Percentiles rank a stretch among this genome's conserved stretches.
phyloP scores from a whole-genome alignment of 2,113 vertebrate species.

The Alaudala cheleensis region DNA sequence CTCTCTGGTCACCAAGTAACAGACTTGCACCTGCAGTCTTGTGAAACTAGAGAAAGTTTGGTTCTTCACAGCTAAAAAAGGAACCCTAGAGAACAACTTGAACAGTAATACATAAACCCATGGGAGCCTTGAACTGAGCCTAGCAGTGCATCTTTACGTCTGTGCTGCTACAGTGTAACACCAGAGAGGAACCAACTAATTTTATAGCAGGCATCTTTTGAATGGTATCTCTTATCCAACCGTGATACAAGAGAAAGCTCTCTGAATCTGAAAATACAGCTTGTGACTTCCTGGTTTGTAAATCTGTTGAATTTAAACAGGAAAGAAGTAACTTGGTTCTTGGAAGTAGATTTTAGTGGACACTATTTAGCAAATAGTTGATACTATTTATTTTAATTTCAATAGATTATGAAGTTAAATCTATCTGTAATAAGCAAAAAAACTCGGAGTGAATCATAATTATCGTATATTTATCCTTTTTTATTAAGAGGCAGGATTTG shows the following conservation, averaged over 20 bases:
- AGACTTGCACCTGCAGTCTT: constrained; percentile 13
- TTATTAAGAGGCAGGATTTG: not conserved
- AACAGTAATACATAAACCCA: not conserved
- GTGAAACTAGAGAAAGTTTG: not conserved
- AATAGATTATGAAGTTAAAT: not conserved
- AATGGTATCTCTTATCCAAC: not conserved
- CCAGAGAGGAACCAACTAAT: not conserved
- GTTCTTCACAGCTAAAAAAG: constrained; percentile 1
- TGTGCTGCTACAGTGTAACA: not conserved
- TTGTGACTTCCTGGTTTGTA: not conserved
- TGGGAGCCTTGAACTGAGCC: not conserved
- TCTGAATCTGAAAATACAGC: not conserved
- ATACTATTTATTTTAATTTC: too few species aligned
- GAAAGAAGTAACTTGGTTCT: not conserved
- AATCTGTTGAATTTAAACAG: not conserved
- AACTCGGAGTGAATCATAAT: not conserved
- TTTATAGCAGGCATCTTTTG: not conserved
- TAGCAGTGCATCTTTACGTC: not conserved
- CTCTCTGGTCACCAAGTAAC: not conserved
- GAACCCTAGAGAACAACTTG: not conserved
- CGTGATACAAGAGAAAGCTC: not conserved
- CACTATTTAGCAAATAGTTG: too few species aligned
- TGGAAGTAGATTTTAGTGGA: not conserved
- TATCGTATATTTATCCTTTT: not conserved
- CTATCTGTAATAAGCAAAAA: not conserved